Conservation (phyloP, 1,140 invertebrate genomes). For the Diorhabda carinulata region DNA sequence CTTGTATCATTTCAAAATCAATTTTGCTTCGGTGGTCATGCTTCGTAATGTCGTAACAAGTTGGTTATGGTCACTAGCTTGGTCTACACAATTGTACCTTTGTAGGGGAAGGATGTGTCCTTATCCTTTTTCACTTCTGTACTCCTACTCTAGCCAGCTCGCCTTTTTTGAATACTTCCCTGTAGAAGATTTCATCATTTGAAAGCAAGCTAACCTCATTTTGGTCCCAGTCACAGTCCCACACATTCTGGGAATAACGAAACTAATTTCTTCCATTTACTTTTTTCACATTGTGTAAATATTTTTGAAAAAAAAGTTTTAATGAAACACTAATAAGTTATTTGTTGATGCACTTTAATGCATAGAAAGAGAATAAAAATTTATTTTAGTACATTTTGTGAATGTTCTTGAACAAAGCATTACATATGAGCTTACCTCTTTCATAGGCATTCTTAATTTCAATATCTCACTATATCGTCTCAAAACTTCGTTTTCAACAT, state of each 20-base stretch:
- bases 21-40: too few relatives aligned
- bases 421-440: constrained; percentile 58
- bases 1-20: too few relatives aligned
- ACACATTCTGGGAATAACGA: background rate
- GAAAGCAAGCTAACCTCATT: background rate
- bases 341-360: too few relatives aligned
- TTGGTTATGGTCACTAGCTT: too few relatives aligned
- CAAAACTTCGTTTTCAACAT: constrained; percentile 81
- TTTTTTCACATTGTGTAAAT: background rate
- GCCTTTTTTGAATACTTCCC: background rate
- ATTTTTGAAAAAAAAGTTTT: too few relatives aligned
- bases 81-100: too few relatives aligned
- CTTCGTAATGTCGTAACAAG: too few relatives aligned
- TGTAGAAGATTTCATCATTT: background rate
- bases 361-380: too few relatives aligned
- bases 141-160: background rate
- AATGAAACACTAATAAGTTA: too few relatives aligned
- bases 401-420: background rate
- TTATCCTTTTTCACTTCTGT: background rate
- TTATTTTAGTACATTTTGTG: background rate
- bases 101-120: too few relatives aligned
- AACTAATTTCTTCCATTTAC: constrained; percentile 3
- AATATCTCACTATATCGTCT: constrained; percentile 89
- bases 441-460: constrained; percentile 93
- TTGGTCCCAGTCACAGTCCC: background rate